phyloP scores from a whole-genome alignment of 92 coral and sea anemone genomes.

The Montipora capitata region DNA sequence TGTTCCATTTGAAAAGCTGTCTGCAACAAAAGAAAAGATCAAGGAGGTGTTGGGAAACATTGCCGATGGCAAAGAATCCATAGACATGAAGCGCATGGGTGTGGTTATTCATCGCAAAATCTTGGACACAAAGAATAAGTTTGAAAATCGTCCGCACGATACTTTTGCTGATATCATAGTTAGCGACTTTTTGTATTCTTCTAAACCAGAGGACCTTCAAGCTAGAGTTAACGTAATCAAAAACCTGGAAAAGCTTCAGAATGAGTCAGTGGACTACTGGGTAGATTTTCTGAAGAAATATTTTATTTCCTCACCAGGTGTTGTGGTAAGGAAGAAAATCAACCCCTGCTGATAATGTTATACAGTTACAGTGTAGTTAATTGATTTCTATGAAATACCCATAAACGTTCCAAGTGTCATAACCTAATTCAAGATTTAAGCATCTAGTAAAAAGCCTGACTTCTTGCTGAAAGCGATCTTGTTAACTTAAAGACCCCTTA shows the following conservation, averaged over 20 bases:
- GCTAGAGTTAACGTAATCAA: constrained; percentile 75
- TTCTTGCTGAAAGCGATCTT: neutral
- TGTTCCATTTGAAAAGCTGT: constrained; percentile 85
- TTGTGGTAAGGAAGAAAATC: constrained; percentile 62
- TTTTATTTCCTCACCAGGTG: constrained; percentile 76
- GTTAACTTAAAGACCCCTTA: too few relatives aligned
- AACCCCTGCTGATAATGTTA: too few relatives aligned
- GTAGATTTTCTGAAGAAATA: constrained; percentile 77
- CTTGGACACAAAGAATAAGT: constrained; percentile 87
- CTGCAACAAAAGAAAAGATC: constrained; percentile 86
- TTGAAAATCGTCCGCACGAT: constrained; percentile 92
- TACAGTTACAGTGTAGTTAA: too few relatives aligned
- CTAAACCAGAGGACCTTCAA: constrained; percentile 75
- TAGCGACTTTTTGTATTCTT: constrained; percentile 90
- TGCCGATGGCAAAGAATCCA: constrained; percentile 74
- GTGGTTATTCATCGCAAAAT: constrained; percentile 90
- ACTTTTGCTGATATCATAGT: constrained; percentile 89
- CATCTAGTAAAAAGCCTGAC: neutral
- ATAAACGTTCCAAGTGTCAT: too few relatives aligned
- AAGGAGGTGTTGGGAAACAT: constrained; percentile 77
- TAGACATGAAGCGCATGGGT: constrained; percentile 94
- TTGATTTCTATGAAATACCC: too few relatives aligned
- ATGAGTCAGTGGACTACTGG: constrained; percentile 87
- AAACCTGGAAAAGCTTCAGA: constrained; percentile 68
- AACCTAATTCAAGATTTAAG: neutral